A percentile compares a stretch with the other conserved stretches of the same genome.
Evolutionary conservation across 1,140 invertebrate genomes (phyloP).

Genomic region (Aphidius gifuensis): DNA sequence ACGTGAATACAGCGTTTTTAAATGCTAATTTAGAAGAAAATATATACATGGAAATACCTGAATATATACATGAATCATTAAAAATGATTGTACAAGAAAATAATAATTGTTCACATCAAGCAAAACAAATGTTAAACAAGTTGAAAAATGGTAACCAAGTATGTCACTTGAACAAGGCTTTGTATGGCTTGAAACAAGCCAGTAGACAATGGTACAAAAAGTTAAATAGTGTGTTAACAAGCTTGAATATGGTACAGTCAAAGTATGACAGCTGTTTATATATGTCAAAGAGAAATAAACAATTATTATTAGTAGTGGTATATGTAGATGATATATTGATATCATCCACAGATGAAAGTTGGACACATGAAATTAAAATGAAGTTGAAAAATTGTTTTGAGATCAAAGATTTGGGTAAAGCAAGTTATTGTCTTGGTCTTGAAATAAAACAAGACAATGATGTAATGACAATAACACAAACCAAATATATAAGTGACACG

Average conservation of each 20-base stretch:
- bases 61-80: constrained; percentile 17
- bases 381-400: constrained; percentile 15
- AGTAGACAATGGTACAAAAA: constrained; percentile 17
- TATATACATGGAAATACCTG: constrained; percentile 27
- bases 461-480: constrained; percentile 14
- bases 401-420: constrained; percentile 21
- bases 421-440: constrained; percentile 16
- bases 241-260: not conserved
- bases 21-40: constrained; percentile 27
- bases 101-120: not conserved
- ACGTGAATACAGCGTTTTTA: constrained; percentile 30
- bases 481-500: constrained; percentile 19
- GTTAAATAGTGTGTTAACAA: not conserved
- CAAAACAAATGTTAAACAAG: constrained; percentile 13
- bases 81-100: not conserved
- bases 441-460: constrained; percentile 8
- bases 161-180: constrained; percentile 28
- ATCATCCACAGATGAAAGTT: constrained; percentile 6
- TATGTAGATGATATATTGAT: constrained; percentile 27
- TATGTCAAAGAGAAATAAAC: constrained; percentile 4
- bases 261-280: constrained; percentile 12
- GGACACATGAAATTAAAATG: constrained; percentile 15
- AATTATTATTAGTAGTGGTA: constrained; percentile 6
- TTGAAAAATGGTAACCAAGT: constrained; percentile 22
- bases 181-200: constrained; percentile 41